Percentiles rank a stretch among this genome's conserved stretches.
Conservation (phyloP, 2,113 vertebrate species). For the Microtus oregoni region DNA sequence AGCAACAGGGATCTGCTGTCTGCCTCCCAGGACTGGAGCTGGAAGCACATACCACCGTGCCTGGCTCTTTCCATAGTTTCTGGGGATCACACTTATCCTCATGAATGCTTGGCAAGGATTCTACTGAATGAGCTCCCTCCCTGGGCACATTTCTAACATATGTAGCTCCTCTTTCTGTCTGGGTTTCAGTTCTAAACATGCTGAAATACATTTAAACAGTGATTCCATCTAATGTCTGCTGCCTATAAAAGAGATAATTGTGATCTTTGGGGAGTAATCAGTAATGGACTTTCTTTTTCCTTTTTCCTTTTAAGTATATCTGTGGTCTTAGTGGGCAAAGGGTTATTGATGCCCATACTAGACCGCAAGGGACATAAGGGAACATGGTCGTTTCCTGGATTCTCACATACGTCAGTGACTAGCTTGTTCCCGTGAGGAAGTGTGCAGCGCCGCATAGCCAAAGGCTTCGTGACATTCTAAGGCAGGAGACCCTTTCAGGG, state of each 20-base stretch:
- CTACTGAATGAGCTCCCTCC: neutral
- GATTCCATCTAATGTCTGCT: neutral
- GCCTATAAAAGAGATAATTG: neutral
- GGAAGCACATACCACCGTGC: neutral
- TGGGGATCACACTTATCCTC: too few relatives aligned
- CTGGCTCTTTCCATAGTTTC: neutral
- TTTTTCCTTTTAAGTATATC: neutral
- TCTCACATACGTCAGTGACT: neutral
- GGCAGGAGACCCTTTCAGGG: neutral
- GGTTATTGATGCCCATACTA: neutral
- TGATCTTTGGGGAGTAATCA: neutral
- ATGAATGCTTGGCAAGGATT: neutral
- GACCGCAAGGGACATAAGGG: neutral
- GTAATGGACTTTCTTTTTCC: neutral
- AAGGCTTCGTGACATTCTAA: neutral
- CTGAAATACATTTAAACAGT: slow-evolving; percentile 15
- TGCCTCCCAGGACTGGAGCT: neutral
- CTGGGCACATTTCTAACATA: neutral
- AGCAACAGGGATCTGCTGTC: neutral
- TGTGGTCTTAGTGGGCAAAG: too few relatives aligned
- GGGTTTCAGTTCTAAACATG: neutral
- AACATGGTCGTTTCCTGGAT: neutral
- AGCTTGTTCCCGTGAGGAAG: neutral
- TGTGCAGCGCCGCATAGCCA: neutral
- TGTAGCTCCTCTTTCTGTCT: neutral